A percentile compares a stretch with the other conserved stretches of the same genome.
Evolutionary conservation across 1,140 invertebrate genomes (phyloP).

Genomic region (Polypedilum pembai): DNA sequence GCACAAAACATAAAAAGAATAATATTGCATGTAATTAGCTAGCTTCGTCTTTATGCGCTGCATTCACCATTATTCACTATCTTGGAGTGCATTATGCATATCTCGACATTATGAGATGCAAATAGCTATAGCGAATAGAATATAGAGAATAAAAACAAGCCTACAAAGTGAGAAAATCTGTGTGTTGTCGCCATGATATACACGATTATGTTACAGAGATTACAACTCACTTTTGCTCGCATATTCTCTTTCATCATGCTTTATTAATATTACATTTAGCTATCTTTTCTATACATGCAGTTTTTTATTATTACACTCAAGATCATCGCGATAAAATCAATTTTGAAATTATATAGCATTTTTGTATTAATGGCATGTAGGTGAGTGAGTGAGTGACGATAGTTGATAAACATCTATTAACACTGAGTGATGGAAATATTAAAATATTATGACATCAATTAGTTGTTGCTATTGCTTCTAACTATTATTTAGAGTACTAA

Average conservation of each 20-base stretch:
- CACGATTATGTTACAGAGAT: conserved; percentile 22
- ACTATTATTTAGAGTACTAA: too few relatives aligned
- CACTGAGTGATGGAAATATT: background rate
- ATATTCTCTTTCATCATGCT: conserved; percentile 1
- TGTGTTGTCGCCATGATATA: conserved; percentile 27
- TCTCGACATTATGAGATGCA: background rate
- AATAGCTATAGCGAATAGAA: conserved; percentile 20
- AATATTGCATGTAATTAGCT: conserved; percentile 28
- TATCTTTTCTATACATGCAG: background rate
- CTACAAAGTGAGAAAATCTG: conserved; percentile 26
- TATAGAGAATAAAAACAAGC: background rate
- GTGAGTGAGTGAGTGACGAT: too few relatives aligned
- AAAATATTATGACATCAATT: conserved; percentile 3
- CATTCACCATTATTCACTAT: background rate
- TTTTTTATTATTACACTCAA: conserved; percentile 14
- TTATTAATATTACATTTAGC: background rate
- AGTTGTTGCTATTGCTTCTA: background rate
- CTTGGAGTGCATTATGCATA: background rate
- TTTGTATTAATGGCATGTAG: background rate
- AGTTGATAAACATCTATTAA: too few relatives aligned
- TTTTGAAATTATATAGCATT: background rate
- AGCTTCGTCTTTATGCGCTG: background rate
- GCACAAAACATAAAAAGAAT: background rate
- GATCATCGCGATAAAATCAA: conserved; percentile 6
- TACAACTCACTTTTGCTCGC: background rate